A percentile compares a stretch with the other conserved stretches of the same genome.
These are phyloP conservation scores for Brachionus sp. DNA, from an alignment of 1,140 invertebrate genomes.

Conservation along the genomic window DNA sequence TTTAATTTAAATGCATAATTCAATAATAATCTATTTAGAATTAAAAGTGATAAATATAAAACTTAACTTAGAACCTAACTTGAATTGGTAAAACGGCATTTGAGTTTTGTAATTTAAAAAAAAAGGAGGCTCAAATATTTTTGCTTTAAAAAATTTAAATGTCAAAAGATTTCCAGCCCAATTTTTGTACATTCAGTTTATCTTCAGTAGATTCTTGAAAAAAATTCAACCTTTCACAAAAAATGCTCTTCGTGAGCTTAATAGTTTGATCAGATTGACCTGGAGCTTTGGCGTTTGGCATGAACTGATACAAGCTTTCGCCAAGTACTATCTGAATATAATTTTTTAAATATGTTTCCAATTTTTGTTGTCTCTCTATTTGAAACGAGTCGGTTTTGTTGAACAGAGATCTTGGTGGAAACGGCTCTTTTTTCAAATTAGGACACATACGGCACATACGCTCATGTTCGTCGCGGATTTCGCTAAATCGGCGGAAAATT, in stretches of 20 bases:
- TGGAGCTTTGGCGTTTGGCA: not conserved
- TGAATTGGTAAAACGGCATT: not conserved
- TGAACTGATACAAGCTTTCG: not conserved
- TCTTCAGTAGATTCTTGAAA: constrained; percentile 40
- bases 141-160: no score
- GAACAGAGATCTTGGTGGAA: constrained; percentile 40
- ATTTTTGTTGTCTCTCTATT: constrained; percentile 43
- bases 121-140: not conserved
- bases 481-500: constrained; percentile 38
- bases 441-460: not conserved
- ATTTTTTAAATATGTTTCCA: constrained; percentile 37
- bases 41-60: no score
- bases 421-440: not conserved
- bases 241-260: not conserved
- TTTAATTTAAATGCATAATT: no score
- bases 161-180: constrained; percentile 40
- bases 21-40: no score
- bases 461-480: constrained; percentile 40
- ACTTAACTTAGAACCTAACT: no score
- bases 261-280: not conserved
- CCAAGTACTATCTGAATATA: constrained; percentile 36
- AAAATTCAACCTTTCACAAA: constrained; percentile 35
- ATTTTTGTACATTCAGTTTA: constrained; percentile 44
- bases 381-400: constrained; percentile 43
- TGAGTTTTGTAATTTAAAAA: not conserved